These are phyloP conservation scores for Henricia sp. DNA, from an alignment of 53 echinoderm and acorn worm genomes.

Conservation along the genomic window DNA sequence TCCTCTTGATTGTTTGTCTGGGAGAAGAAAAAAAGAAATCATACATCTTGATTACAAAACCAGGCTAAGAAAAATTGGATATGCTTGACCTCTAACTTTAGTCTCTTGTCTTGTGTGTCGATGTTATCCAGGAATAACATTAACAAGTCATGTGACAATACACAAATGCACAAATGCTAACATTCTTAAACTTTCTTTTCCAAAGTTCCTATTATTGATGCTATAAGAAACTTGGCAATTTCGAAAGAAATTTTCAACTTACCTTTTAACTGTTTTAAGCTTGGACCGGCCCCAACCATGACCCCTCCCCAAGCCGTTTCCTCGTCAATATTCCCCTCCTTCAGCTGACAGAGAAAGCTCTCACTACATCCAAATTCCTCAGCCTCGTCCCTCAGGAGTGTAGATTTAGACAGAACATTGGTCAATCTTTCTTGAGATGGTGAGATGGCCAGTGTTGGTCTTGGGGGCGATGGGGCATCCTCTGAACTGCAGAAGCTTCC, in stretches of 20 bases:
- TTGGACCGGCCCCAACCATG: neutral
- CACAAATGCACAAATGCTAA: too few species aligned
- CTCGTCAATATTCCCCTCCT: conserved; percentile 41
- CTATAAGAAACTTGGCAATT: too few species aligned
- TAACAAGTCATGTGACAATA: too few species aligned
- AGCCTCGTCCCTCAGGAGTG: conserved; percentile 12
- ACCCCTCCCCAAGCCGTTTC: conserved; percentile 47
- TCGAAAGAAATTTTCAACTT: conserved; percentile 1
- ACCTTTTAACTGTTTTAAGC: conserved; percentile 4
- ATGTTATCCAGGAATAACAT: too few species aligned
- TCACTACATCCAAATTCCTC: conserved; percentile 59
- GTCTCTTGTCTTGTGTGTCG: too few species aligned
- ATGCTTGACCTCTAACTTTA: too few species aligned
- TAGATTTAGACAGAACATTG: neutral
- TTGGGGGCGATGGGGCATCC: neutral
- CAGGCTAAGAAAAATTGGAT: too few species aligned
- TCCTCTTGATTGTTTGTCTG: neutral
- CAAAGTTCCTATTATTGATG: too few species aligned
- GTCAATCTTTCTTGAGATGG: neutral
- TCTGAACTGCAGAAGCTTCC: conserved; percentile 44
- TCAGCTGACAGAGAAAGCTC: conserved; percentile 62
- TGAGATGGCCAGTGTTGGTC: neutral
- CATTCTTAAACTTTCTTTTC: neutral
- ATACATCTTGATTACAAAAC: too few species aligned
- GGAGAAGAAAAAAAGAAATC: neutral